Evolutionary conservation across 2,888 invertebrate genomes (phyloP), one percentile per base, ranked within the genome.

Genomic region (Polymixis lichenea): DNA sequence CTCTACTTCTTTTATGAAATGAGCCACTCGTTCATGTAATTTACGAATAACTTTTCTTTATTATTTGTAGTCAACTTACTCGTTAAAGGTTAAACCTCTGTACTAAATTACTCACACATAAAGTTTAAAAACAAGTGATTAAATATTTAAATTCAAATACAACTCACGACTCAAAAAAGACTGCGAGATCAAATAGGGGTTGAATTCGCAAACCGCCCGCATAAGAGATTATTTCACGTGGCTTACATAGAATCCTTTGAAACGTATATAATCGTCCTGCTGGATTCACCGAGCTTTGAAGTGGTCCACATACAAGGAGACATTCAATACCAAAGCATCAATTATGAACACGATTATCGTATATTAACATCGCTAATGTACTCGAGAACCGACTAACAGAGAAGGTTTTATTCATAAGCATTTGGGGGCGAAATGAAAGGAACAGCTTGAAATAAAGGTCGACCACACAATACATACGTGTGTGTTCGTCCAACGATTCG

Each of bases 301-400:
- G 88, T 89, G 82, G 81, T 77, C 82, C 87, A 75, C 77, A 88
- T 78, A 87, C 81, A 80, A 86, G 87, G 86, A 90, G 86, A 89
- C 89, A 91, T 91, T 92, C 88, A 91, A 91, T 89, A 88, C 88
- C 89, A 89, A 89, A 88, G 91, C 89, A 93, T 94, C 94, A 93
- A 94, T 95, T 93, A 93, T 92, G 91, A 90, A 90, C 91, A 89
- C 90, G 92, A 91, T 91, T 93, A 94, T 94, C 93, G 92, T 90
- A 90, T 94, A 95, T 95, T 95, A 94, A 93, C 93, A 93, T 95
- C 93, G 91, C 90, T 95, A 95, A 95, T 95, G 94, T 94, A 90
- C 93, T 92, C 82, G 88, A 92, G 92, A 91, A 83, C 90, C 89
- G 90, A 76, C 81, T 87, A 90, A 92, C 93, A 93, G 92, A 92